phyloP scores from a whole-genome alignment of 2,113 vertebrate genomes.

The Oryzias curvinotus region DNA sequence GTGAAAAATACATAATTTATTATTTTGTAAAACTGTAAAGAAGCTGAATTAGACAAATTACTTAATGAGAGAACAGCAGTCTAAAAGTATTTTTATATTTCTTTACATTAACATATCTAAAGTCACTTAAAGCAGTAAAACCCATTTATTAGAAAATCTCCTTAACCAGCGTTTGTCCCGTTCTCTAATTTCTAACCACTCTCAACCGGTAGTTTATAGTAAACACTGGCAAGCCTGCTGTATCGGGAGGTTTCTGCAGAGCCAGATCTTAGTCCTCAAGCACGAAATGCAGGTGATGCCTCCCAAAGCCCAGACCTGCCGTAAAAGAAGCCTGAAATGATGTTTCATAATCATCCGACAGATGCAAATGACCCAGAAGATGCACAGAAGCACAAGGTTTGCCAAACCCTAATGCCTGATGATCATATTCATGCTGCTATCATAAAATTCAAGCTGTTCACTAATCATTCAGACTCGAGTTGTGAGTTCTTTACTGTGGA shows the following conservation, averaged over 20 bases:
- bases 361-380: conserved; percentile 30
- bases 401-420: conserved; percentile 23
- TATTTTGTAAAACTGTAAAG: no score
- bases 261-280: conserved; percentile 12
- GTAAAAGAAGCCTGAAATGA: conserved; percentile 30
- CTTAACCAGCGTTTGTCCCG: conserved; percentile 5
- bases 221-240: conserved; percentile 3
- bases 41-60: no score
- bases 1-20: no score
- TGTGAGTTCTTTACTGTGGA: no score
- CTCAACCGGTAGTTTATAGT: conserved; percentile 12
- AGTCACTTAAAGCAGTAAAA: neutral
- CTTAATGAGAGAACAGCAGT: no score
- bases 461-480: no score
- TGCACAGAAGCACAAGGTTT: conserved; percentile 12
- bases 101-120: no score
- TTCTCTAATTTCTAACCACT: conserved; percentile 17
- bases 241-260: conserved; percentile 14
- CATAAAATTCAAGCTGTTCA: conserved; percentile 14
- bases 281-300: conserved; percentile 23
- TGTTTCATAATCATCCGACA: conserved; percentile 28
- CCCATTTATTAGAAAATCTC: conserved; percentile 18
- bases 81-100: no score
- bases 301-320: conserved; percentile 1
- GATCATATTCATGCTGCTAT: conserved; percentile 26